Evolutionary conservation across 2,797 vertebrate species (phyloP).

Genomic region (Lepilemur ruficaudatus): DNA sequence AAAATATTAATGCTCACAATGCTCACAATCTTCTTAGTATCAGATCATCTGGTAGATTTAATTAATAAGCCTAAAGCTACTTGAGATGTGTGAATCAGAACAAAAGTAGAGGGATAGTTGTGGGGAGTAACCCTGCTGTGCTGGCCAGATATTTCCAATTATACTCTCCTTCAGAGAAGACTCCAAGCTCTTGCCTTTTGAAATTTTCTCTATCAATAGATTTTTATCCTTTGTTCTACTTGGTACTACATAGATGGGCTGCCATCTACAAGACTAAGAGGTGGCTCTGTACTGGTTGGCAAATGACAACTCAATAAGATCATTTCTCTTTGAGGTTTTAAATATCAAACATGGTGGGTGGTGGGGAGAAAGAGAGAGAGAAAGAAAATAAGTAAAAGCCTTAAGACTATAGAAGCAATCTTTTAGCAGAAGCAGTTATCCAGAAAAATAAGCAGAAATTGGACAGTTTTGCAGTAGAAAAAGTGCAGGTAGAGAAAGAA

Average conservation of each 20-base stretch:
- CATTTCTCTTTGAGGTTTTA: not conserved
- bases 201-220: not conserved
- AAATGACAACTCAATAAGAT: not conserved
- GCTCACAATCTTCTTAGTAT: slow-evolving; percentile 13
- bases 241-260: not conserved
- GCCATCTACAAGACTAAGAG: not conserved
- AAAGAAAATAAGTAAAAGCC: not conserved
- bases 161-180: not conserved
- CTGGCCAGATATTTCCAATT: not conserved
- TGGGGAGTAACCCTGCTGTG: not conserved
- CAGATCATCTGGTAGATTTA: slow-evolving; percentile 35
- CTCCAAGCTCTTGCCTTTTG: not conserved
- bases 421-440: not conserved
- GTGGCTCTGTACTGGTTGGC: not conserved
- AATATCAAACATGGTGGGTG: not conserved
- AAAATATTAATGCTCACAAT: slow-evolving; percentile 11
- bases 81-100: slow-evolving; percentile 20
- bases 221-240: not conserved
- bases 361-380: not conserved
- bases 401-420: not conserved
- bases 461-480: not conserved
- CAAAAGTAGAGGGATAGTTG: not conserved
- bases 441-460: not conserved
- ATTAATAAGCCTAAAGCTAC: slow-evolving; percentile 33
- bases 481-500: not conserved